A percentile compares a stretch with the other conserved stretches of the same genome.
These are phyloP conservation scores for Petrocephalus schoutedeni DNA, from an alignment of 2,797 vertebrate genomes.

Conservation along the genomic window DNA sequence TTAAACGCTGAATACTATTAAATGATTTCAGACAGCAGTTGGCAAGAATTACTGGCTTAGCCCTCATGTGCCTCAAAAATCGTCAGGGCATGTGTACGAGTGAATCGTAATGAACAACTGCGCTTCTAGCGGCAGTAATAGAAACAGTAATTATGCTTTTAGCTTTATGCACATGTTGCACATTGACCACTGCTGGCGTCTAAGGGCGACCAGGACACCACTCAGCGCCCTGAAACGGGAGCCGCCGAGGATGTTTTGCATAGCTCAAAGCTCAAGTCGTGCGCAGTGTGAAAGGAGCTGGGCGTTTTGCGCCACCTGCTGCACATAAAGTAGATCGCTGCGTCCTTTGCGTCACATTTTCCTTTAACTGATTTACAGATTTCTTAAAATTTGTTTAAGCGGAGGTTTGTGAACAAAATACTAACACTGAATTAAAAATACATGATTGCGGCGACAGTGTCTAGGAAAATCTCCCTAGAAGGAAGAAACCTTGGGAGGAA, in stretches of 20 bases:
- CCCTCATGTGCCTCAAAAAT: background rate
- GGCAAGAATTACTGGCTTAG: background rate
- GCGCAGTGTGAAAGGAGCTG: background rate
- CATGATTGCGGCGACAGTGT: background rate
- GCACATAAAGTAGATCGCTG: background rate
- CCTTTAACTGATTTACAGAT: slow-evolving; percentile 6
- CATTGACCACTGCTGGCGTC: background rate
- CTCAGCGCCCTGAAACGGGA: background rate
- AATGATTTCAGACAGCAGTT: background rate
- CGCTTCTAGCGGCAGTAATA: background rate
- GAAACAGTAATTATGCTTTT: background rate
- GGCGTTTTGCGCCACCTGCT: slow-evolving; percentile 17
- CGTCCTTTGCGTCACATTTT: background rate
- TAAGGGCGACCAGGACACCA: background rate
- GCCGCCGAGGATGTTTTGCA: background rate
- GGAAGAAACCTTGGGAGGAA: too few species aligned
- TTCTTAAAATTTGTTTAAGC: background rate
- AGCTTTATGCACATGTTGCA: background rate
- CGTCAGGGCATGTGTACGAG: background rate
- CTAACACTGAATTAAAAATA: background rate
- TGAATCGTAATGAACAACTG: background rate
- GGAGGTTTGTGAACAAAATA: background rate
- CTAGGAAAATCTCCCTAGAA: too few species aligned
- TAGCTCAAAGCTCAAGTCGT: background rate
- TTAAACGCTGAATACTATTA: too few species aligned